Evolutionary conservation across 2,113 vertebrate species (phyloP).

Genomic region (Syngnathus floridae): DNA sequence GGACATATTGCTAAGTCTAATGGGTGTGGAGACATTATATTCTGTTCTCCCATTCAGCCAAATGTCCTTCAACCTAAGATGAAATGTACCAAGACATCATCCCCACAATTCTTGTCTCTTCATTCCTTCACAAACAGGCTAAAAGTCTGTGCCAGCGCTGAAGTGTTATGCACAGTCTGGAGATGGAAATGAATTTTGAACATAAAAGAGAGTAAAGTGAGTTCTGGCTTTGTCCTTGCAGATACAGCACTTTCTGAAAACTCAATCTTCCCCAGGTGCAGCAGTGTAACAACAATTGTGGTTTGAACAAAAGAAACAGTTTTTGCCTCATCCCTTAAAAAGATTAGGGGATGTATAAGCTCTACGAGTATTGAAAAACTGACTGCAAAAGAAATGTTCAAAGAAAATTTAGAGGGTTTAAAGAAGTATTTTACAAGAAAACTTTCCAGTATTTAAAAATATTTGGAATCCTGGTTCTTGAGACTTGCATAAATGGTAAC

Average conservation of each 20-base stretch:
- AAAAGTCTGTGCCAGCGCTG: slow-evolving; percentile 31
- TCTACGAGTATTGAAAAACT: slow-evolving; percentile 39
- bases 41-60: slow-evolving; percentile 21
- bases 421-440: slow-evolving; percentile 29
- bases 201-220: slow-evolving; percentile 50
- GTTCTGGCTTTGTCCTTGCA: slow-evolving; percentile 65
- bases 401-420: slow-evolving; percentile 14
- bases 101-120: slow-evolving; percentile 3
- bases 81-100: slow-evolving; percentile 6
- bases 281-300: slow-evolving; percentile 52
- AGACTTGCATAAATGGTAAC: neutral
- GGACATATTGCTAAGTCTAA: neutral
- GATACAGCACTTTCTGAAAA: slow-evolving; percentile 52
- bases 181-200: slow-evolving; percentile 51
- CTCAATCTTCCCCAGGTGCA: slow-evolving; percentile 64
- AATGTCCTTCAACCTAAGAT: slow-evolving; percentile 20
- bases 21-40: neutral
- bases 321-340: slow-evolving; percentile 47
- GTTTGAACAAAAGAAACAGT: slow-evolving; percentile 56
- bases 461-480: slow-evolving; percentile 9
- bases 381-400: slow-evolving; percentile 35
- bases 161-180: slow-evolving; percentile 33
- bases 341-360: slow-evolving; percentile 41
- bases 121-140: slow-evolving; percentile 38
- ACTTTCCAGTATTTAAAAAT: slow-evolving; percentile 36